Conservation (phyloP, 2,113 vertebrate genomes). For the Grantiella picta region DNA sequence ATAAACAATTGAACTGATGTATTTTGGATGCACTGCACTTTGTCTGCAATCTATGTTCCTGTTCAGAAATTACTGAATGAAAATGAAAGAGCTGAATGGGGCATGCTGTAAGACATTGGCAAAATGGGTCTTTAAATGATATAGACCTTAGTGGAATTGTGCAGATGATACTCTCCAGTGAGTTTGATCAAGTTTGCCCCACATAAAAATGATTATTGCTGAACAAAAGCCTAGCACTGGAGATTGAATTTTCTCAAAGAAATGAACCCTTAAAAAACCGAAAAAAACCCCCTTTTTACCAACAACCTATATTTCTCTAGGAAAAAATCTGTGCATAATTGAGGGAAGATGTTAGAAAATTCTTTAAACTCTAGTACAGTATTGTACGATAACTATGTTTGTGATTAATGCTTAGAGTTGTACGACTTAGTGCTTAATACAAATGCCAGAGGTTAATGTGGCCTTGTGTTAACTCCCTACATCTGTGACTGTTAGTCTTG, state of each 20-base stretch:
- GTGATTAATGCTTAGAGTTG: neutral
- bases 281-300: accelerated
- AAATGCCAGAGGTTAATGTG: neutral
- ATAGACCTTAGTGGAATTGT: neutral
- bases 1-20: neutral
- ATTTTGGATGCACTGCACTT: neutral
- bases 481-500: neutral
- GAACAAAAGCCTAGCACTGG: neutral
- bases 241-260: neutral
- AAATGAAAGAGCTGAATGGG: neutral
- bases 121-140: neutral
- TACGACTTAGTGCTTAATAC: no score
- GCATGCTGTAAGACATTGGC: neutral
- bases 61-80: neutral
- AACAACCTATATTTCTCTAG: neutral
- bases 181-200: neutral
- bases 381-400: neutral
- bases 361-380: neutral
- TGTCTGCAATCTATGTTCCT: neutral
- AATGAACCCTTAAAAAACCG: neutral
- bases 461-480: neutral
- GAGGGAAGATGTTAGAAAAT: neutral
- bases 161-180: neutral
- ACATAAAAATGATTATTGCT: neutral
- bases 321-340: neutral